These are phyloP conservation scores for Eupithecia pulchellata DNA, from an alignment of 2,888 invertebrate genomes.

Conservation along the genomic window DNA sequence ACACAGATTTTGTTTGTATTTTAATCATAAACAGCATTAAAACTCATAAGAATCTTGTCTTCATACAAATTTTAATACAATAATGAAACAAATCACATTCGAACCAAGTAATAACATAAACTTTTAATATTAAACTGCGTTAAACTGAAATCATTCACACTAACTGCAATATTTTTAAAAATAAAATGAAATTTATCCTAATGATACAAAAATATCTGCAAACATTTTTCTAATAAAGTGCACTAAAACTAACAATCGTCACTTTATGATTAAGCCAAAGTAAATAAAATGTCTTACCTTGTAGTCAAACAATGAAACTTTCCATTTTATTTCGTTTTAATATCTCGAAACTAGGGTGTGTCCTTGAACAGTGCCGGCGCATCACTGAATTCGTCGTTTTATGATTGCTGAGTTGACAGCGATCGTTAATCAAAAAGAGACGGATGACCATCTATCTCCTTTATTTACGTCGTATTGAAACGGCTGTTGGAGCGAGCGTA, in stretches of 20 bases:
- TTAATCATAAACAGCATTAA: conserved; percentile 4
- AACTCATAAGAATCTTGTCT: conserved; percentile 1
- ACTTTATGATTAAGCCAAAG: conserved; percentile 20
- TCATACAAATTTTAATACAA: conserved; percentile 4
- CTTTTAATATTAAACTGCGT: no score
- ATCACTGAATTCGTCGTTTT: conserved; percentile 18
- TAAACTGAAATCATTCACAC: no score
- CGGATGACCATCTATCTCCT: conserved; percentile 18
- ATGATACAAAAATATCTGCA: no score
- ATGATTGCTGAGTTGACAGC: conserved; percentile 18
- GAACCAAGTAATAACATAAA: conserved; percentile 4
- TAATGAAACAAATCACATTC: conserved; percentile 4
- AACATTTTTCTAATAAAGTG: no score
- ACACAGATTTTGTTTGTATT: no score
- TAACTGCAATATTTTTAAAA: no score
- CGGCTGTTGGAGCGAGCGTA: conserved; percentile 17
- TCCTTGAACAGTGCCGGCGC: conserved; percentile 17
- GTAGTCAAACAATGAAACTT: conserved; percentile 18
- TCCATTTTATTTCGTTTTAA: conserved; percentile 17
- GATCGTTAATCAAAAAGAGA: conserved; percentile 18
- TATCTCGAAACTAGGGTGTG: conserved; percentile 17
- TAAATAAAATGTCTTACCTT: conserved; percentile 18
- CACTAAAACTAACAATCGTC: no score
- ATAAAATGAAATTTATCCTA: no score
- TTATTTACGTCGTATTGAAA: conserved; percentile 18